Base-by-base conservation (phyloP, 2,113 vertebrate genomes). In the Periophthalmodon schlosseri region DNA sequence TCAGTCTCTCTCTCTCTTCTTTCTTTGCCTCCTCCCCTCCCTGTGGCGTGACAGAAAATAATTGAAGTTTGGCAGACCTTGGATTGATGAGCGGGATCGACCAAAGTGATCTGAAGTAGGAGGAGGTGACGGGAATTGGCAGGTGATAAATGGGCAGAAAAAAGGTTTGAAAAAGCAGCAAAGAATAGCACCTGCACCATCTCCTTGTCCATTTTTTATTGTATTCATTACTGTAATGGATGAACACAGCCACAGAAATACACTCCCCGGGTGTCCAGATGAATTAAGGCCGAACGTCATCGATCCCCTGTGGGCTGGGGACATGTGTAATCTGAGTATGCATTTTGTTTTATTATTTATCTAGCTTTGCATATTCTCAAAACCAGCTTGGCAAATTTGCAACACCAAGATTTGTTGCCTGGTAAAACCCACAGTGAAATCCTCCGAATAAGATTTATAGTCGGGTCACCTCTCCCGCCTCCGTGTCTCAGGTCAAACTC, bases 141-240 rank as follows among this genome's bases (percentile, higher is more conserved):
- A 60, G 33, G 58, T 65, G 73, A 39, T 9, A 4, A 77, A 82
- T 71, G 78, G 72, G 39, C 74, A 76, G 68, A 75, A n/a, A 56
- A 74, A 61, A 24, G 13, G 23, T 24, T 47, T 11, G 8, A 69
- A 61, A 60, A 61, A 60, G 71, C 76, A 73, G 83, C 52, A 75
- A 63, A 87, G 83, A 66, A 49, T 63, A 56, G 34, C 68, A 78
- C 77, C 75, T 28, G 64, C 64, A 18, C 73, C 60, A 18, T 39
- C 15, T 21, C 46, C 61, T n/a, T 68, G 68, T 76, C 49, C 58
- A 56, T 57, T 74, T 66, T 54, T 66, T 67, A 74, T 52, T 64
- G 68, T 56, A 71, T 78, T 89, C 74, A 80, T 85, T 73, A 89
- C 47, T 7, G 61, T 76, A 79, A 84, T 75, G 70, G 71, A 86